Evolutionary conservation across 1,140 invertebrate species (phyloP), one percentile per base, ranked within the genome.

Genomic region (Lithobius niger): DNA sequence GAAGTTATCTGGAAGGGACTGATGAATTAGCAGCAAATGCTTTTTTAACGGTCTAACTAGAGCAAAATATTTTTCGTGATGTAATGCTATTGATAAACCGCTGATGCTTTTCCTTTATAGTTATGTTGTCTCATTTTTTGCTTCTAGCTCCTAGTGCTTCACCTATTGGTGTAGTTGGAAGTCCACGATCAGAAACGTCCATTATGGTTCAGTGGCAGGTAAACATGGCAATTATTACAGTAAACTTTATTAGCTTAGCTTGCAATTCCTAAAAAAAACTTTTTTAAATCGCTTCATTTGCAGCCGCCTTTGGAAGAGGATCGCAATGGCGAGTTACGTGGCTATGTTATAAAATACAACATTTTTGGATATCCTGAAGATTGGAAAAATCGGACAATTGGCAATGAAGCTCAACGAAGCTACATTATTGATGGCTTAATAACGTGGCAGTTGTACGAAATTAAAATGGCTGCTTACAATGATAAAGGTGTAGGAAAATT

Each of bases 391-490:
- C 80, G 87, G 61, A 96, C 95, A 67, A 87, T 98, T 21, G 91
- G 86, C 0, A 92, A 93, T 67, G 87, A 91, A 63, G 88, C 86
- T 0, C 91, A 95, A 66, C 79, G 87, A 59, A 95, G 91, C 69
- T 94, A 84, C 66, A 75, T 96, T 0, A 90, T 97, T 54, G 85
- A 89, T 61, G 90, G 94, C 65, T 72, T 97, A 31, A 97, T 97
- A 53, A 95, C 92, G 0, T 97, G 93, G 93, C 93, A 96, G 70
- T 89, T 96, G 69, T 99, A 99, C 64, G 83, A 92, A 31, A 84
- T 99, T 0, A 89, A 96, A 75, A 93, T 99, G 54, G 93, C 95
- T 0, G 92, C 94, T 0, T 98, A 87, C 62, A 99, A 99, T 69
- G 87, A 93, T 61, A 92, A 96, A 76, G 96, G 96, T 2, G 82